Evolutionary conservation across 2,888 invertebrate genomes (phyloP).

Genomic region (Harmothoe impar): DNA sequence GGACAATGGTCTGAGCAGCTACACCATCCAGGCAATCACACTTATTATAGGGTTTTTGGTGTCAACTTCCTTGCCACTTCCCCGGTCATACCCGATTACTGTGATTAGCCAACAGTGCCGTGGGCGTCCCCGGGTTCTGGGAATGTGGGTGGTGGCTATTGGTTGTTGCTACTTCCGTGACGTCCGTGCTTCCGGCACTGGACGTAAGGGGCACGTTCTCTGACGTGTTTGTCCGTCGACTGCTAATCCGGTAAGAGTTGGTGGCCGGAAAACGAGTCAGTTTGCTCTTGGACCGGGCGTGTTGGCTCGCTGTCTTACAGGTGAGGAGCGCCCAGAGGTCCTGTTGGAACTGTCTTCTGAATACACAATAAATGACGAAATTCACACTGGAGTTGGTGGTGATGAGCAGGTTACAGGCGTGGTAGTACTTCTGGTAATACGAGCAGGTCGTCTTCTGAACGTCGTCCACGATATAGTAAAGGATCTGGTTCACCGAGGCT

Average conservation of each 20-base stretch:
- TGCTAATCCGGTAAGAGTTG: slow-evolving; percentile 61
- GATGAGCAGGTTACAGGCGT: slow-evolving; percentile 70
- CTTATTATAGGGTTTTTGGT: no score
- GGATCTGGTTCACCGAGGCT: slow-evolving; percentile 71
- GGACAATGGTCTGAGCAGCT: no score
- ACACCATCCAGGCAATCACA: no score
- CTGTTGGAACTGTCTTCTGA: slow-evolving; percentile 71
- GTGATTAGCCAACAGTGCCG: background rate
- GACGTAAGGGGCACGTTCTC: slow-evolving; percentile 41
- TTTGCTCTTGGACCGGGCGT: slow-evolving; percentile 5
- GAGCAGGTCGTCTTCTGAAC: slow-evolving; percentile 65
- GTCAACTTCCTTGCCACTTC: background rate
- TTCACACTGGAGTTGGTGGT: slow-evolving; percentile 70
- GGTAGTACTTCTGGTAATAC: slow-evolving; percentile 68
- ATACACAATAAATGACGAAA: slow-evolving; percentile 72
- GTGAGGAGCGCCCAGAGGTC: slow-evolving; percentile 68
- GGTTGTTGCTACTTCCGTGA: slow-evolving; percentile 38
- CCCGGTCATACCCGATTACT: slow-evolving; percentile 34
- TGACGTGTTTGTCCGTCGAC: slow-evolving; percentile 35
- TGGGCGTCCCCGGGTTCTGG: background rate
- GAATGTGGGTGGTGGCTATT: background rate
- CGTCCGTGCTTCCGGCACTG: slow-evolving; percentile 53
- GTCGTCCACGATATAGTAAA: slow-evolving; percentile 69
- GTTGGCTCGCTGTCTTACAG: slow-evolving; percentile 33
- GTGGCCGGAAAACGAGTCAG: slow-evolving; percentile 32